Base-by-base conservation (phyloP, 2,797 vertebrate genomes). In the Sitta carolinensis region DNA sequence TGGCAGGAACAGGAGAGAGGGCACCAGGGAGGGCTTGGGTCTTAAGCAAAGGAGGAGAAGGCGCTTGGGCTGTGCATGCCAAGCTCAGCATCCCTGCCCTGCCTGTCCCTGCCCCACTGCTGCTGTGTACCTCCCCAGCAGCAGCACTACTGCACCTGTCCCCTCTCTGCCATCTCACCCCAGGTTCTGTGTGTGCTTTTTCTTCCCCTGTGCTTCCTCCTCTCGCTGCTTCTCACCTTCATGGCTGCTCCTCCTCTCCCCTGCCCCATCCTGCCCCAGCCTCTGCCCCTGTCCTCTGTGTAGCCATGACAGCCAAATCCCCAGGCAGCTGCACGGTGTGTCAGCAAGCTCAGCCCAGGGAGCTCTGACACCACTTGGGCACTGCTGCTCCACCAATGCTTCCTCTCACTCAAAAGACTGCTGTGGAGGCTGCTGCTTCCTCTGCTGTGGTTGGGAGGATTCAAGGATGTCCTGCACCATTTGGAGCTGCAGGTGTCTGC, bases 191-290 rank as follows among this genome's bases (percentile, higher is more conserved):
- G 16, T 48, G 72, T 17, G 38, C 27, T 57, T 21, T 58, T 59
- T 82, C 83, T 43, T 75, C 42, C 47, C 68, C 47, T 34, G 43
- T 10, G 16, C 52, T 82, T 81, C 54, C 26, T 76, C 47, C 69
- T 62, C n/a, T 73, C 0, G 0, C 32, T 27, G 63, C 64, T 61
- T 42, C 72, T 62, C 1, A 0, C 64, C 26, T 69, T 47, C 4
- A 1, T 4, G 0, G 3, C 51, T 48, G 52, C 66, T 89, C 62
- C 66, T 93, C 58, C 72, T 50, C 80, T 43, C 62, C 36, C 36
- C 36, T 36, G 36, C 36, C 36, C 36, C 36, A 36, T 36, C 36
- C 36, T 36, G 36, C 36, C 36, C 36, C 59, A 87, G 47, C 48
- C 73, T 62, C 61, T 76, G 58, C 52, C 77, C 63, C 64, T 51